Conservation (phyloP, 2,113 vertebrate genomes). For the Sebastes schlegelii region DNA sequence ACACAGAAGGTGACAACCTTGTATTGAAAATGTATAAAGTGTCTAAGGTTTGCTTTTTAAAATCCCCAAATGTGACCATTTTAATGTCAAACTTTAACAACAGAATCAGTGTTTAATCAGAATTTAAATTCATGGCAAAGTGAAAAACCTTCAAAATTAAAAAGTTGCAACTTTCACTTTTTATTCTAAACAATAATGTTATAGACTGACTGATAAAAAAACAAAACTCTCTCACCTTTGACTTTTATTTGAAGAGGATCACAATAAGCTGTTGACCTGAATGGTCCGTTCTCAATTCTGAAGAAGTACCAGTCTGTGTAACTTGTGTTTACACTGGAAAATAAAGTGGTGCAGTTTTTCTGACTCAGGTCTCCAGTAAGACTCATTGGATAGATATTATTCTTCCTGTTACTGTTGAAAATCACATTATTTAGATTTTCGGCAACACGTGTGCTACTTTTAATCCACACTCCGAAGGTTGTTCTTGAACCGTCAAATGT, state of each 20-base stretch:
- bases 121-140: too few relatives aligned
- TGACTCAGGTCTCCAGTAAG: constrained; percentile 59
- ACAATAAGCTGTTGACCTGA: fast-evolving
- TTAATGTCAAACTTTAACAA: too few relatives aligned
- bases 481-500: too few relatives aligned
- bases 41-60: too few relatives aligned
- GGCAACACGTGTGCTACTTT: too few relatives aligned
- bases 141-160: too few relatives aligned
- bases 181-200: neutral
- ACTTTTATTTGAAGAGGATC: constrained; percentile 38
- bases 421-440: fast-evolving
- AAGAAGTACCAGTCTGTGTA: constrained; percentile 54
- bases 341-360: constrained; percentile 69
- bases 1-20: too few relatives aligned
- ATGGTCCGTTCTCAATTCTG: neutral
- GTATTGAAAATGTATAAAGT: too few relatives aligned
- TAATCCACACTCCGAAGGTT: too few relatives aligned
- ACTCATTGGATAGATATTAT: neutral
- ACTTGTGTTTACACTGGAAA: neutral
- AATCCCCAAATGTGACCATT: too few relatives aligned
- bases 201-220: neutral
- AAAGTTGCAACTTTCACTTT: neutral
- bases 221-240: constrained; percentile 38
- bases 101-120: too few relatives aligned
- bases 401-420: neutral